These are phyloP conservation scores for Zeus faber DNA, from an alignment of 2,113 vertebrate species.

Conservation along the genomic window DNA sequence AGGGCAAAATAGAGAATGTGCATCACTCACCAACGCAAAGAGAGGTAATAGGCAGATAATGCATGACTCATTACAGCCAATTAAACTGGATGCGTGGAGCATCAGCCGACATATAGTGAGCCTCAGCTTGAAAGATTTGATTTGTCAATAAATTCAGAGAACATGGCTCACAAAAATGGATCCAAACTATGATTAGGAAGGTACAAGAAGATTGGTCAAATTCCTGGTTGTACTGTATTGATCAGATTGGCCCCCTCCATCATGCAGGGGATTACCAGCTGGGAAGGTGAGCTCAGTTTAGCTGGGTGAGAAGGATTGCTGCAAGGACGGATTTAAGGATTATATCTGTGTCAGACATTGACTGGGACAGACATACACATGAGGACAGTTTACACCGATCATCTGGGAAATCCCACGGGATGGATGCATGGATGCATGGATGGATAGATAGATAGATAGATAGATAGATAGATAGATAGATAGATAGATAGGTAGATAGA, in stretches of 20 bases:
- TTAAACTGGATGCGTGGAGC: too few relatives aligned
- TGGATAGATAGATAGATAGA: neutral
- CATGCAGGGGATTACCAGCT: constrained; percentile 51
- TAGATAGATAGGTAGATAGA: neutral
- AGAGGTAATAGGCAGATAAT: constrained; percentile 23
- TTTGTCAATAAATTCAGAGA: too few relatives aligned
- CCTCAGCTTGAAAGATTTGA: neutral
- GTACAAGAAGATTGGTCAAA: neutral
- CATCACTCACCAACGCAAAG: constrained; percentile 6
- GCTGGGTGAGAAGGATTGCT: constrained; percentile 58
- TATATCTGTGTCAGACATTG: constrained; percentile 42
- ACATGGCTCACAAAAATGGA: too few relatives aligned
- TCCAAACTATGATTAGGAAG: constrained; percentile 7
- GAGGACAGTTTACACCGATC: neutral
- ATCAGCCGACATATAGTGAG: neutral
- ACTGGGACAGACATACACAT: neutral
- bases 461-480: neutral
- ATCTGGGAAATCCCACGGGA: neutral
- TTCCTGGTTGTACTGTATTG: constrained; percentile 4
- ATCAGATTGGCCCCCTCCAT: constrained; percentile 32
- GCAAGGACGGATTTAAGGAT: constrained; percentile 68
- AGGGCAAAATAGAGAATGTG: constrained; percentile 26
- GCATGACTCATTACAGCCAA: constrained; percentile 22
- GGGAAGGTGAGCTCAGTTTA: constrained; percentile 64
- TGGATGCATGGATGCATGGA: neutral